phyloP scores from a whole-genome alignment of 2,113 vertebrate species.

The Neotragus pygmaeus region DNA sequence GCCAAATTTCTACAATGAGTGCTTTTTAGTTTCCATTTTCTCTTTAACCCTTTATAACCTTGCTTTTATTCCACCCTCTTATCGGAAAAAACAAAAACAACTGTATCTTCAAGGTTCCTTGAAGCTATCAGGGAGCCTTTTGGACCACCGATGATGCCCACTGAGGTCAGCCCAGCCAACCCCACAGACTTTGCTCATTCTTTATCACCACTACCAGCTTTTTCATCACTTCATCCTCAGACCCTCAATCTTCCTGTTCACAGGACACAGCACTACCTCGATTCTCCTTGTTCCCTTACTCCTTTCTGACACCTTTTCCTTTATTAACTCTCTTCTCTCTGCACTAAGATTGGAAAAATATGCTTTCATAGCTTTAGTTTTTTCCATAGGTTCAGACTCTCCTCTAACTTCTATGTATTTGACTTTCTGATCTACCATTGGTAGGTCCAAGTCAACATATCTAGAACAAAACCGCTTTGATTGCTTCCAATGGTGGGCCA shows the following conservation, averaged over 20 bases:
- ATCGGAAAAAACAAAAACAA: not conserved
- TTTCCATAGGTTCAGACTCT: not conserved
- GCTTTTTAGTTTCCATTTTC: constrained; percentile 40
- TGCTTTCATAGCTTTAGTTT: not conserved
- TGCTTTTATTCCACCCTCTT: not conserved
- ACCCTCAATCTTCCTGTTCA: not conserved
- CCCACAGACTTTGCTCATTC: not conserved
- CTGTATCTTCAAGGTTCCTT: not conserved
- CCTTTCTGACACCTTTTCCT: not conserved
- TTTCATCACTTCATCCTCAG: not conserved
- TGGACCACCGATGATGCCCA: not conserved
- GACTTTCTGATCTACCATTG: not conserved
- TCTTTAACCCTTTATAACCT: constrained; percentile 50
- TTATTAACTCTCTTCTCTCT: not conserved
- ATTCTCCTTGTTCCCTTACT: not conserved
- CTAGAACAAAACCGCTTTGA: not conserved
- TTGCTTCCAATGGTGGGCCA: not conserved
- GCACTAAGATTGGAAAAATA: not conserved
- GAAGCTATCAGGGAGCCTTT: not conserved
- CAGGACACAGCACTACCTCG: not conserved
- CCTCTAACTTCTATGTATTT: not conserved
- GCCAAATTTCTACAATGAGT: constrained; percentile 69
- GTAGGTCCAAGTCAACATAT: not conserved
- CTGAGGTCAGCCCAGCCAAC: not conserved
- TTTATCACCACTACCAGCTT: not conserved